These are phyloP conservation scores for Chionis minor DNA, from an alignment of 2,113 vertebrate species.

Conservation along the genomic window DNA sequence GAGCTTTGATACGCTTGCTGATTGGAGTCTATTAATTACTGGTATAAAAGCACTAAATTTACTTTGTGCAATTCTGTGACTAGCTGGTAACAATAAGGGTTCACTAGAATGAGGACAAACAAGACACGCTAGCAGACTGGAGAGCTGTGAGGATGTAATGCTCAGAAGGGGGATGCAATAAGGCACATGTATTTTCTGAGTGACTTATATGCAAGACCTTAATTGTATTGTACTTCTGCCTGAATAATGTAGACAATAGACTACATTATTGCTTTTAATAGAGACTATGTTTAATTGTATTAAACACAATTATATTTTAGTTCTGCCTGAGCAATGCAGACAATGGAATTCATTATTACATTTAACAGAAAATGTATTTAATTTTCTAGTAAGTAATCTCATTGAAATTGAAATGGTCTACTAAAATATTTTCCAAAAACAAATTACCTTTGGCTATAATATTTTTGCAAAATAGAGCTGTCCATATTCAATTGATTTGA, in stretches of 20 bases:
- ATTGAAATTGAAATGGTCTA: conserved; percentile 59
- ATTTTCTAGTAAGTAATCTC: conserved; percentile 70
- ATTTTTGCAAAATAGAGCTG: conserved; percentile 56
- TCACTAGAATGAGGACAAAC: background rate
- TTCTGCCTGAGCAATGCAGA: conserved; percentile 60
- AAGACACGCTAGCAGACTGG: background rate
- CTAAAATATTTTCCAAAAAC: conserved; percentile 54
- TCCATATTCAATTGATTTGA: conserved; percentile 54
- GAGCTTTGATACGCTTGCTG: background rate
- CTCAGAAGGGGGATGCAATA: background rate
- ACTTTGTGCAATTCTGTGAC: background rate
- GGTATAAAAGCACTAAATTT: background rate
- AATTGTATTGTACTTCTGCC: conserved; percentile 13
- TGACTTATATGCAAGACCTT: conserved; percentile 12
- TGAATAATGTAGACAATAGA: conserved; percentile 46
- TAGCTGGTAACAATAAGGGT: background rate
- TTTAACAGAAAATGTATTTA: conserved; percentile 73
- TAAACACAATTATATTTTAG: conserved; percentile 62
- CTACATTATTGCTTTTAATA: conserved; percentile 59
- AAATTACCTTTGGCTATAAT: conserved; percentile 52
- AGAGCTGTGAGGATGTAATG: background rate
- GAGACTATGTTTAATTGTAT: conserved; percentile 64
- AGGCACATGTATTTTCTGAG: background rate
- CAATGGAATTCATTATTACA: conserved; percentile 68
- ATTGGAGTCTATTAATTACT: background rate